Percentiles rank a stretch among this genome's conserved stretches.
Evolutionary conservation across 2,797 vertebrate genomes (phyloP).

Genomic region (Oophaga sylvatica): DNA sequence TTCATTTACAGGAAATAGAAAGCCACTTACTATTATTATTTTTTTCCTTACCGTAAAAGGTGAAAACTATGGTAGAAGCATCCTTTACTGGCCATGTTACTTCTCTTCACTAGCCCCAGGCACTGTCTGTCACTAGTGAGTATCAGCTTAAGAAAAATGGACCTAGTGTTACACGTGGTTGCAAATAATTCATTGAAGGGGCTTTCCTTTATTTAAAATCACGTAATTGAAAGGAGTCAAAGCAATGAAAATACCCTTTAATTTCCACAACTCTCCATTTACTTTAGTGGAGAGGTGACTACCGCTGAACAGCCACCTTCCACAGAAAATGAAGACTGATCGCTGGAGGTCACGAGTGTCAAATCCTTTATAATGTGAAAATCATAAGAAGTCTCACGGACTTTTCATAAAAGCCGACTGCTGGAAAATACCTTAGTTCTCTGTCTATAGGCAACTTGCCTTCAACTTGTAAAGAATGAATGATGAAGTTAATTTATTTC

Average conservation of each 20-base stretch:
- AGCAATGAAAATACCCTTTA: no score
- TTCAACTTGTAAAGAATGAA: no score
- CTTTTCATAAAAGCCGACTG: neutral
- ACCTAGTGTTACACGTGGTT: neutral
- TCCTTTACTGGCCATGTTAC: neutral
- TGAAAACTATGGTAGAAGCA: neutral
- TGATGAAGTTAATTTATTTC: no score
- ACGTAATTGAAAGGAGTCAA: neutral
- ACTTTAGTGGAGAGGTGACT: no score
- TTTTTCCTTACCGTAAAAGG: neutral
- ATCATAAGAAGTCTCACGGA: neutral
- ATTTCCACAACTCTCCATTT: no score
- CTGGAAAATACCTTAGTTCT: no score
- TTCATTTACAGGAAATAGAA: neutral
- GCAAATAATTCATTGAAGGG: neutral
- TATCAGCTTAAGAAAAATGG: neutral
- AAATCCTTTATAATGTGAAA: neutral
- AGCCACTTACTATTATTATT: neutral
- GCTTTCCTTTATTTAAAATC: neutral
- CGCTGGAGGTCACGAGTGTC: neutral
- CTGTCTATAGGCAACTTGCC: no score
- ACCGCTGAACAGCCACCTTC: no score
- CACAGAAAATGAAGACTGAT: no score
- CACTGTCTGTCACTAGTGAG: neutral
- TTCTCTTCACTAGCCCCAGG: neutral